Base-by-base conservation (phyloP, 2,888 invertebrate genomes). In the Melanophora roralis region DNA sequence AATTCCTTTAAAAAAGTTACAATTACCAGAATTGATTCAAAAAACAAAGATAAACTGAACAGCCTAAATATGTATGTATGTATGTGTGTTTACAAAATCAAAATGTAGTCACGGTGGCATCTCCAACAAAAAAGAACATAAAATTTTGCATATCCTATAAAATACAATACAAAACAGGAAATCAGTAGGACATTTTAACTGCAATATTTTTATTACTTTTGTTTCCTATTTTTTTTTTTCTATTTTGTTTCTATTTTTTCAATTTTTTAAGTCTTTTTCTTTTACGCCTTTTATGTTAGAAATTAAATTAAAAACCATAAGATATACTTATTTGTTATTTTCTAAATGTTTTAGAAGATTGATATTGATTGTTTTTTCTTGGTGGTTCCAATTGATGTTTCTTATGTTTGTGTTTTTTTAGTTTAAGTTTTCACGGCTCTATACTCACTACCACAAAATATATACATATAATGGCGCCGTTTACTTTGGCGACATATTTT, bases 401-500 rank as follows among this genome's bases (percentile, higher is more conserved):
- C 43, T 32, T 57, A 49, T 47, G 38, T 53, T 79, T 65, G 51
- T n/a, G n/a, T n/a, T n/a, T n/a, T n/a, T n/a, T 57, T 73, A 34
- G 72, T 67, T 59, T 47, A 36, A 16, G n/a, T 62, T 51, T 51
- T 23, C 34, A 53, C 45, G 21, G 72, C 45, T 34, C 49, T 57
- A 32, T n/a, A n/a, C n/a, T n/a, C 23, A 16, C 36, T 68, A 72
- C 55, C 67, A 68, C 47, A 72, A 55, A 76, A n/a, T n/a, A n/a
- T n/a, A n/a, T n/a, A n/a, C n/a, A 62, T 76, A 51, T 38, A 59
- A 76, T 80, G 80, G 76, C 80, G 80, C 76, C 80, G 72, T 73
- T 67, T 73, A 57, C 38, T 80, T 76, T 80, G 80, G 80, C 80
- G 80, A 76, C 80, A 76, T 68, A 73, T 80, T 73, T 76, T 73